Base-by-base conservation (phyloP, 2,797 vertebrate genomes). In the Thripadectes ignobilis region DNA sequence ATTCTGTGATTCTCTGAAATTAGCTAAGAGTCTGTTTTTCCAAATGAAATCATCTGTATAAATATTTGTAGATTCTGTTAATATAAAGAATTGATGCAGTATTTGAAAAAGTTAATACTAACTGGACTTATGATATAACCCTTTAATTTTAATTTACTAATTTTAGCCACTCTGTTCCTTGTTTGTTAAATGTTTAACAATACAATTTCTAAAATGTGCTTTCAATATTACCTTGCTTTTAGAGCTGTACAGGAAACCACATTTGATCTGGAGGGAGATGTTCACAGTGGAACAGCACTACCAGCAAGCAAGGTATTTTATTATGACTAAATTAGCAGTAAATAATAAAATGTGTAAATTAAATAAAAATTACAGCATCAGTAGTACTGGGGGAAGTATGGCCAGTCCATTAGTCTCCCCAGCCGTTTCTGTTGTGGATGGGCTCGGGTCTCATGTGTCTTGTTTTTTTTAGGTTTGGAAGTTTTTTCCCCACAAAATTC, bases 241-340 rank as follows among this genome's bases (percentile, higher is more conserved):
- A 99, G 99, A 95, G 98, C 98, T 59, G 98, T 99, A 52, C 98
- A 99, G 82, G 99, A 99, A 97, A 99, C 99, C 6, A 99, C 98
- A 73, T 99, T 99, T 97, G 99, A 99, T 96, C 98, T 99, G 85
- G 99, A 99, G 95, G 99, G 99, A 88, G 99, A 99, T 94, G 89
- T 99, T 96, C 99, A 98, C 95, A 98, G 98, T 89, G 98, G 98
- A 96, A 96, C 98, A n/a, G 98, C 98, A 6, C 95, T 99, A 71
- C 98, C 99, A 27, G 98, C 98, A 72, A 99, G 99, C 98, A 99
- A 99, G 99, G 99, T 99, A 98, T 80, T 45, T 21, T 29, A 29
- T 71, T 88, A 30, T 72, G 24, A 49, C 29, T 92, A 82, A 81
- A 65, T n/a, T 58, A 39, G 8, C 32, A 85, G 46, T 63, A 69